phyloP scores from a whole-genome alignment of 2,113 vertebrate species.

The Machaerirhynchus nigripectus region DNA sequence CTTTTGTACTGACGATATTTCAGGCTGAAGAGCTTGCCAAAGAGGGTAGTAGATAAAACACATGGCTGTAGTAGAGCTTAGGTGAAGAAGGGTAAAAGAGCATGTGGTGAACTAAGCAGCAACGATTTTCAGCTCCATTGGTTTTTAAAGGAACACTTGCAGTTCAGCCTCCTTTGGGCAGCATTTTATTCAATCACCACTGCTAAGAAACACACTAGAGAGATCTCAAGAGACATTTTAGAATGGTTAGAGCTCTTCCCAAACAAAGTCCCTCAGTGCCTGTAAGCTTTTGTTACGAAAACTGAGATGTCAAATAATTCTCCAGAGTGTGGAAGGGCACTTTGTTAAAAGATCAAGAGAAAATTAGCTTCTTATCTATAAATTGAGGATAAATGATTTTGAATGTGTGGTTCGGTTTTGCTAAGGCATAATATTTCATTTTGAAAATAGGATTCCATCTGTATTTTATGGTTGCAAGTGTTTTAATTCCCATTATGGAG shows the following conservation, averaged over 20 bases:
- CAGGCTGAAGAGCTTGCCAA: background rate
- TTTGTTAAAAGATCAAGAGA: constrained; percentile 43
- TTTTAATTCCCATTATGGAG: background rate
- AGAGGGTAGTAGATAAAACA: background rate
- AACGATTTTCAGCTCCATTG: constrained; percentile 67
- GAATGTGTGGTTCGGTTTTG: background rate
- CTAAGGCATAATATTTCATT: background rate
- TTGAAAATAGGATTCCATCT: background rate
- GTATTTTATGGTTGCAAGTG: background rate
- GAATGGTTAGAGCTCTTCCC: constrained; percentile 69
- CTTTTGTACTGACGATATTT: background rate
- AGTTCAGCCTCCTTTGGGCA: constrained; percentile 61
- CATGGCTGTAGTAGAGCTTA: background rate
- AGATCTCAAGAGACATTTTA: constrained; percentile 65
- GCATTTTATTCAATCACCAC: constrained; percentile 63
- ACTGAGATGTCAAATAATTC: constrained; percentile 74
- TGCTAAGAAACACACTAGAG: constrained; percentile 54
- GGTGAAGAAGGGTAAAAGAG: constrained; percentile 44
- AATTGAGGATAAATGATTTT: background rate
- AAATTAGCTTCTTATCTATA: constrained; percentile 13
- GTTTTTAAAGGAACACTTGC: constrained; percentile 64
- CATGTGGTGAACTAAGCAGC: constrained; percentile 52
- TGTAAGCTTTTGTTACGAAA: constrained; percentile 79
- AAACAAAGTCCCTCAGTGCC: constrained; percentile 63
- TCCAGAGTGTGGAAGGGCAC: constrained; percentile 57